phyloP scores from a whole-genome alignment of 2,113 vertebrate species.

The Ellobius talpinus region DNA sequence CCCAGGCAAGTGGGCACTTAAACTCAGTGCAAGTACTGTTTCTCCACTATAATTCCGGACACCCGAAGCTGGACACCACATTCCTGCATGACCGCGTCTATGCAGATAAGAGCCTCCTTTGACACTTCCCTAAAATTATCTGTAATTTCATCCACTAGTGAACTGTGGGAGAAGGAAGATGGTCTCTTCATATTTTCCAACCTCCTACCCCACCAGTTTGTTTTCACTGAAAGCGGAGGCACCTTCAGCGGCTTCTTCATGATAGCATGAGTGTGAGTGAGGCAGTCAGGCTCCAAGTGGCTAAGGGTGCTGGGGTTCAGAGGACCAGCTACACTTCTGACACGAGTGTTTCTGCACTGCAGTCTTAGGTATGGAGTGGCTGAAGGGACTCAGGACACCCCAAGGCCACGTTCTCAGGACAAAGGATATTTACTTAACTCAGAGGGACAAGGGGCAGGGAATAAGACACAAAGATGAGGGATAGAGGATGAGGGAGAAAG shows the following conservation, averaged over 20 bases:
- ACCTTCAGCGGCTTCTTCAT: background rate
- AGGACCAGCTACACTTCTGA: background rate
- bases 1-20: background rate
- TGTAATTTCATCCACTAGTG: background rate
- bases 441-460: background rate
- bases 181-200: background rate
- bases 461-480: background rate
- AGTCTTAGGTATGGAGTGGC: background rate
- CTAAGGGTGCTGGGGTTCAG: accelerated
- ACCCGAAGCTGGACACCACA: background rate
- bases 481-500: background rate
- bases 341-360: background rate
- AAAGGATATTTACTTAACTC: background rate
- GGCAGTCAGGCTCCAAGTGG: background rate
- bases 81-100: background rate
- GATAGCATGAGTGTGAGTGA: accelerated
- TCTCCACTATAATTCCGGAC: background rate
- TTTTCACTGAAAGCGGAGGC: background rate
- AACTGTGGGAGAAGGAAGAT: background rate
- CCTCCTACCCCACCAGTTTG: background rate
- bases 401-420: background rate
- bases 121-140: slow-evolving; percentile 37
- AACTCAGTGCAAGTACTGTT: background rate
- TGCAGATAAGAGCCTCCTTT: slow-evolving; percentile 4
- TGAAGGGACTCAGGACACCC: background rate